These are phyloP conservation scores for Macaria liturata DNA, from an alignment of 2,888 invertebrate species.

Conservation along the genomic window DNA sequence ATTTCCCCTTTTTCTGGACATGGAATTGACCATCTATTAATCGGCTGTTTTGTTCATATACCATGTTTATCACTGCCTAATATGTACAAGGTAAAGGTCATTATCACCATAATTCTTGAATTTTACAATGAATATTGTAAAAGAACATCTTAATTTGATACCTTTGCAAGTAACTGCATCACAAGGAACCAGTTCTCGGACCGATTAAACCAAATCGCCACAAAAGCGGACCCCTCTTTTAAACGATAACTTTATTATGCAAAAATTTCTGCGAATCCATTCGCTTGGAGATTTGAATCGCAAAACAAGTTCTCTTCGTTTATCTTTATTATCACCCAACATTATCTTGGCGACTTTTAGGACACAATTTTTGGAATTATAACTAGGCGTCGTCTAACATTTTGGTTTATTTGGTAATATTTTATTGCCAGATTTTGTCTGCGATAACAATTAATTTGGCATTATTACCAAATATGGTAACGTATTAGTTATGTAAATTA, in stretches of 20 bases:
- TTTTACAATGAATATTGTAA: slow-evolving; percentile 23
- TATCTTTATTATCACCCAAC: slow-evolving; percentile 10
- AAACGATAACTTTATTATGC: slow-evolving; percentile 51
- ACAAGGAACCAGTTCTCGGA: slow-evolving; percentile 39
- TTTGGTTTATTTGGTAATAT: too few relatives aligned
- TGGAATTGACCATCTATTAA: too few relatives aligned
- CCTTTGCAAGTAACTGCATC: slow-evolving; percentile 35
- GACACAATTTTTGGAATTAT: slow-evolving; percentile 3
- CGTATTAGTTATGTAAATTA: too few relatives aligned
- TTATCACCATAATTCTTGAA: too few relatives aligned
- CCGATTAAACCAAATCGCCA: slow-evolving; percentile 38
- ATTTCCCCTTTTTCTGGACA: too few relatives aligned
- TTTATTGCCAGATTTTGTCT: too few relatives aligned
- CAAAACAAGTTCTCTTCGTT: slow-evolving; percentile 36
- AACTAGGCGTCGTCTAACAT: neutral
- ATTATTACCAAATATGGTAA: too few relatives aligned
- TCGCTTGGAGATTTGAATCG: slow-evolving; percentile 42
- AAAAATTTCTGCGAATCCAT: slow-evolving; percentile 49
- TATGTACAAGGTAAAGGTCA: too few relatives aligned
- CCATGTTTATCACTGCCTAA: too few relatives aligned
- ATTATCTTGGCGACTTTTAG: slow-evolving; percentile 10
- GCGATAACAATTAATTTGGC: too few relatives aligned
- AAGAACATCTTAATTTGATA: slow-evolving; percentile 51
- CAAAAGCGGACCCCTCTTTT: slow-evolving; percentile 29
- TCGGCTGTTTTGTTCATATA: too few relatives aligned